These are phyloP conservation scores for Ormyrus labotus DNA, from an alignment of 2,888 invertebrate species.

Conservation along the genomic window DNA sequence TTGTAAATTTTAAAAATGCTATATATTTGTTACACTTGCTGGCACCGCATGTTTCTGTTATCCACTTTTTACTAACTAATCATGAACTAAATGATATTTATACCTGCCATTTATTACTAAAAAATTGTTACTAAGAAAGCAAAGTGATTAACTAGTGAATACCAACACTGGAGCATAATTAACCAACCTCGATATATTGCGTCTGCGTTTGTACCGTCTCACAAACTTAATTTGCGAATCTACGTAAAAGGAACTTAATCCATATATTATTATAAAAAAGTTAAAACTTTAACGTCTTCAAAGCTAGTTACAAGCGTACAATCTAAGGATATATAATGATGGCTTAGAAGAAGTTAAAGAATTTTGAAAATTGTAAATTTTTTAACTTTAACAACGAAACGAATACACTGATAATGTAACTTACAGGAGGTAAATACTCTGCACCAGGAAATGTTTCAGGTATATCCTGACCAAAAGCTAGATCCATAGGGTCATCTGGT, in stretches of 20 bases:
- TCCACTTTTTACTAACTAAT: conserved; percentile 9
- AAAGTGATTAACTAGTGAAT: conserved; percentile 42
- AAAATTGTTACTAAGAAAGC: conserved; percentile 35
- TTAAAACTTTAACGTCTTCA: conserved; percentile 32
- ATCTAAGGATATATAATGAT: background rate
- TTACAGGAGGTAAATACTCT: conserved; percentile 69
- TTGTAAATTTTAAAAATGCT: too few species aligned
- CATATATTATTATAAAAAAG: conserved; percentile 34
- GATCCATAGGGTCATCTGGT: conserved; percentile 61
- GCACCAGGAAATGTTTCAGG: conserved; percentile 70
- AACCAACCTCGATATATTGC: conserved; percentile 49
- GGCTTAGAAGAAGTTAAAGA: conserved; percentile 27
- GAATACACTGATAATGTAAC: conserved; percentile 37
- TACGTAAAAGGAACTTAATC: conserved; percentile 44
- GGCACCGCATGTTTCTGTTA: background rate
- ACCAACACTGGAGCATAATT: conserved; percentile 33
- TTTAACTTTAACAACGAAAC: background rate
- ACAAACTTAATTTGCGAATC: conserved; percentile 50
- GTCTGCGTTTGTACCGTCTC: conserved; percentile 44
- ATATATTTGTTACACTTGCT: too few species aligned
- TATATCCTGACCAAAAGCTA: conserved; percentile 67
- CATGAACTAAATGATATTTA: conserved; percentile 26
- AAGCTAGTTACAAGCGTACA: conserved; percentile 6
- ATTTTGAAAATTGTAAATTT: background rate
- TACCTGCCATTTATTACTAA: conserved; percentile 12